These are phyloP conservation scores for Strigops habroptila DNA, from an alignment of 2,113 vertebrate genomes.

Conservation along the genomic window DNA sequence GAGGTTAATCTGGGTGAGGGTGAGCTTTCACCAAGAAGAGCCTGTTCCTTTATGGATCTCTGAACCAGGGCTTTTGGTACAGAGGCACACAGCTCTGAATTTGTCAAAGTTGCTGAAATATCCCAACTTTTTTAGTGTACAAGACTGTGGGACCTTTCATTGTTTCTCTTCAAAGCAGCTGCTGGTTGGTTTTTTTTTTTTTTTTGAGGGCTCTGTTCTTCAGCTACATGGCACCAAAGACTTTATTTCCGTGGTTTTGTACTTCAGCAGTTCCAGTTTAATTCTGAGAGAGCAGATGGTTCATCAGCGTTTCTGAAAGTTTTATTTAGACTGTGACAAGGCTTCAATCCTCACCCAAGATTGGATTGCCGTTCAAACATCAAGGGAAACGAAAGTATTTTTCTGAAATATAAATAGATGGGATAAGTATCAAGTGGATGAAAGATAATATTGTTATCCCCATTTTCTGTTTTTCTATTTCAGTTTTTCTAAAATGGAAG, in stretches of 20 bases:
- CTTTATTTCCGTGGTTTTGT: not conserved
- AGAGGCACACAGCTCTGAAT: not conserved
- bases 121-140: not conserved
- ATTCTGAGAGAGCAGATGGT: not conserved
- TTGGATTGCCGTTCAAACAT: not conserved
- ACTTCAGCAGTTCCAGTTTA: not conserved
- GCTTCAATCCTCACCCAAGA: not conserved
- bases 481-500: not conserved
- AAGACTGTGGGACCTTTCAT: not conserved
- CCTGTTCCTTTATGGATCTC: not conserved
- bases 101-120: not conserved
- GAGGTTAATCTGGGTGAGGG: slow-evolving; percentile 12
- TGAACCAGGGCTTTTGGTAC: not conserved
- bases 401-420: not conserved
- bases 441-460: not conserved
- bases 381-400: not conserved
- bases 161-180: not conserved
- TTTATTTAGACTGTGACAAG: slow-evolving; percentile 25
- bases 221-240: not conserved
- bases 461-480: not conserved
- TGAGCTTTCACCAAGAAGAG: not conserved
- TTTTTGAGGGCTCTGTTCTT: not conserved
- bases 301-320: not conserved
- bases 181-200: accelerated
- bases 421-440: not conserved